Base-by-base conservation (phyloP, 2,113 vertebrate species). In the Sus scrofa region DNA sequence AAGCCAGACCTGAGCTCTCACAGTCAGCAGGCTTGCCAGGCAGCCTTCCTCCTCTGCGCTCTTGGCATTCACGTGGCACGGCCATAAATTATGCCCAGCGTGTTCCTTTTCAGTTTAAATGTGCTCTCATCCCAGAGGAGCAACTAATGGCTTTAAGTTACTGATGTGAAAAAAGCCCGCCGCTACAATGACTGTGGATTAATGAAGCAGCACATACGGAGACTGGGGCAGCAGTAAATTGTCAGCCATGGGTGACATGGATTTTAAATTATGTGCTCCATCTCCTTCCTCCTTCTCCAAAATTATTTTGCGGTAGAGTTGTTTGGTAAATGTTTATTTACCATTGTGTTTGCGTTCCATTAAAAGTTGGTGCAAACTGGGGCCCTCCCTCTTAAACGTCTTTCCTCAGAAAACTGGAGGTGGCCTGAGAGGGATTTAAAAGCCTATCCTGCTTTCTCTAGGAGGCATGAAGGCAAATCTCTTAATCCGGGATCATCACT, bases 141-240 rank as follows among this genome's bases (percentile, higher is more conserved):
- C 97, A 86, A 98, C 98, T 98, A 98, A 98, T 97, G 97, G 97
- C 97, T 73, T 98, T 98, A 98, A 95, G 97, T 98, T 98, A 97
- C 96, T 96, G 97, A 96, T 96, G 98, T 98, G 98, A 98, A 96
- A 96, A 98, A 96, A 94, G 94, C 90, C 97, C 95, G 97, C 97
- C 74, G 92, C 95, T 91, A 89, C 95, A 96, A 96, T 97, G 97
- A 92, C 54, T 68, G 27, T 37, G 96, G 95, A 98, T 98, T 98
- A 98, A 98, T 98, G 98, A 98, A 97, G 96, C 22, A 82, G 95
- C 96, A 95, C 98, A 94, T 91, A 78, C 71, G 86, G 97, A 91
- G 97, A 97, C 92, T 92, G 91, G 96, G 97, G 95, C 77, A 74
- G 97, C 96, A 95, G 88, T 98, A 97, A 98, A 98, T 98, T 92